Percentiles rank a stretch among this genome's conserved stretches.
phyloP scores from a whole-genome alignment of 2,888 invertebrate genomes.

The Cephalotes varians region DNA sequence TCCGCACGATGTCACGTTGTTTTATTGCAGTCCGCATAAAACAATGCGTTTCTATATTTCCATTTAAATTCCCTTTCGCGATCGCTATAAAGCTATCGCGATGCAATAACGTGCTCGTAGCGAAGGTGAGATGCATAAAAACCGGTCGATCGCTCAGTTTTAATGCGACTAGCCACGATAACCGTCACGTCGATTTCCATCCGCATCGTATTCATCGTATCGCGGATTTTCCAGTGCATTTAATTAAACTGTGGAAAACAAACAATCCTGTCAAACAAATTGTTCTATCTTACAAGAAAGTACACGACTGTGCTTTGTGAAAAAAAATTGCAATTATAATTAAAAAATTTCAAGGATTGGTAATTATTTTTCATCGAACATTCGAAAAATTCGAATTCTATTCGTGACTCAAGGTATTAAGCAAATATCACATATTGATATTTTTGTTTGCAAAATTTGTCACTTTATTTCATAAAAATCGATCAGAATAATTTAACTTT shows the following conservation, averaged over 20 bases:
- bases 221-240: constrained; percentile 19
- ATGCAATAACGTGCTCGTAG: constrained; percentile 33
- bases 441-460: not conserved
- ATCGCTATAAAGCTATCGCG: constrained; percentile 39
- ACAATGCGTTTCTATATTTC: constrained; percentile 46
- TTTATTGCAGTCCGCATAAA: constrained; percentile 34
- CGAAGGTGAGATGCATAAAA: constrained; percentile 38
- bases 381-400: no score
- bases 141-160: constrained; percentile 42
- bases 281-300: not conserved
- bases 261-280: not conserved
- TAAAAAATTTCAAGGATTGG: not conserved
- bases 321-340: not conserved
- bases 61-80: constrained; percentile 51
- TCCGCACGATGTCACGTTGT: constrained; percentile 15
- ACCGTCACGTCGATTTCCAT: constrained; percentile 31
- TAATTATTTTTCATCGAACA: not conserved
- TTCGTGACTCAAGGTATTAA: not conserved
- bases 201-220: not conserved
- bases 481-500: not conserved
- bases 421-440: not conserved
- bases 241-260: not conserved
- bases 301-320: not conserved
- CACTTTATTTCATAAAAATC: not conserved
- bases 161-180: constrained; percentile 39